Evolutionary conservation across 2,797 vertebrate species (phyloP).

Genomic region (Anolis apletophallus): DNA sequence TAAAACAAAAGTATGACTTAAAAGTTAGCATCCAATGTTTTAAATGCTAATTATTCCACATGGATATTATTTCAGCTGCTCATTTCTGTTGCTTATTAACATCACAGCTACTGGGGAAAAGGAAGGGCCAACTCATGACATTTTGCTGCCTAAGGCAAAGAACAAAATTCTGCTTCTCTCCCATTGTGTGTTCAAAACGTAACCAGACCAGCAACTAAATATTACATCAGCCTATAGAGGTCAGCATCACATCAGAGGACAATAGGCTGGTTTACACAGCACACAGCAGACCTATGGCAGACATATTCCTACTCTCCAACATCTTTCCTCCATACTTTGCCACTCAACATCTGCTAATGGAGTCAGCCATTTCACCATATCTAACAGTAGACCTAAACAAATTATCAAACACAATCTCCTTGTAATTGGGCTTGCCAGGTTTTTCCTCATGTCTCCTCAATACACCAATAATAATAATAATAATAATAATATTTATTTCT

Average conservation of each 20-base stretch:
- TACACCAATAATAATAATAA: too few relatives aligned
- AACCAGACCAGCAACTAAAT: not conserved
- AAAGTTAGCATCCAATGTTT: conserved; percentile 3
- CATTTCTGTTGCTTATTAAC: not conserved
- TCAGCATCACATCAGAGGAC: too few relatives aligned
- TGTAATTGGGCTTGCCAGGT: not conserved
- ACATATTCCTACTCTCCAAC: not conserved
- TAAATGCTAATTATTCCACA: not conserved
- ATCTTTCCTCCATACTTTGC: not conserved
- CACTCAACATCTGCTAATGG: not conserved
- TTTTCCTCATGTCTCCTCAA: not conserved
- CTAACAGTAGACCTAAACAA: not conserved
- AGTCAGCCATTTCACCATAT: not conserved
- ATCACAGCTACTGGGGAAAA: not conserved
- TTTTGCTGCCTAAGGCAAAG: not conserved
- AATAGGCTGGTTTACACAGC: not conserved
- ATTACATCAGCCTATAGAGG: not conserved
- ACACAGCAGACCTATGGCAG: too few relatives aligned
- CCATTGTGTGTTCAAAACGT: not conserved
- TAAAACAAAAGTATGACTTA: not conserved
- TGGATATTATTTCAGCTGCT: not conserved
- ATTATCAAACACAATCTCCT: not conserved
- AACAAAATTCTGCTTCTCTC: not conserved
- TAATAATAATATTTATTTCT: too few relatives aligned
- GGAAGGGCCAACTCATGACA: not conserved